Evolutionary conservation across 2,888 invertebrate genomes (phyloP).

Genomic region (Agrochola macilenta): DNA sequence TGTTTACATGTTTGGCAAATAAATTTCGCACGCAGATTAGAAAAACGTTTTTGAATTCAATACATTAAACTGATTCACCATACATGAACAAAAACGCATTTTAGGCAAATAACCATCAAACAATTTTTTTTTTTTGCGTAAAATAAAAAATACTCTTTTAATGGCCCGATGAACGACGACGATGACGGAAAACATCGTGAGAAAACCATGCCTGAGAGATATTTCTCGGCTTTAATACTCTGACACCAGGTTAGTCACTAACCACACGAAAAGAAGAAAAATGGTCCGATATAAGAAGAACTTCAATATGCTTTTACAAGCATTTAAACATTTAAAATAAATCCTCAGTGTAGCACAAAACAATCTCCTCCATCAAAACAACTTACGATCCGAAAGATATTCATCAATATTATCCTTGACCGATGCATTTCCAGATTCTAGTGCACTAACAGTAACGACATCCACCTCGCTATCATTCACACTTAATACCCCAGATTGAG

Average conservation of each 20-base stretch:
- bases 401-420: conserved; percentile 70
- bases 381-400: conserved; percentile 84
- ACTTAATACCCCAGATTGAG: conserved; percentile 3
- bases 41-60: not conserved
- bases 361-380: conserved; percentile 1
- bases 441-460: conserved; percentile 11
- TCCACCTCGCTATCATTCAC: conserved; percentile 13
- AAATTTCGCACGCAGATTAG: no score
- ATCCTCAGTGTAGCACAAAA: not conserved
- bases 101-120: not conserved
- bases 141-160: not conserved
- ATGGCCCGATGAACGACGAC: not conserved
- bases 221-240: no score
- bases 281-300: not conserved
- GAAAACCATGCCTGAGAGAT: no score
- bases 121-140: not conserved
- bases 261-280: no score
- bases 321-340: not conserved
- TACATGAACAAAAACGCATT: not conserved
- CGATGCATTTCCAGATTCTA: conserved; percentile 57
- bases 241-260: no score
- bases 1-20: no score
- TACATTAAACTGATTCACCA: not conserved
- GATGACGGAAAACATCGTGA: no score
- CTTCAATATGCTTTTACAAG: not conserved